Percentiles rank a stretch among this genome's conserved stretches.
Conservation (phyloP, 2,113 vertebrate species). For the Ibidorhyncha struthersii region DNA sequence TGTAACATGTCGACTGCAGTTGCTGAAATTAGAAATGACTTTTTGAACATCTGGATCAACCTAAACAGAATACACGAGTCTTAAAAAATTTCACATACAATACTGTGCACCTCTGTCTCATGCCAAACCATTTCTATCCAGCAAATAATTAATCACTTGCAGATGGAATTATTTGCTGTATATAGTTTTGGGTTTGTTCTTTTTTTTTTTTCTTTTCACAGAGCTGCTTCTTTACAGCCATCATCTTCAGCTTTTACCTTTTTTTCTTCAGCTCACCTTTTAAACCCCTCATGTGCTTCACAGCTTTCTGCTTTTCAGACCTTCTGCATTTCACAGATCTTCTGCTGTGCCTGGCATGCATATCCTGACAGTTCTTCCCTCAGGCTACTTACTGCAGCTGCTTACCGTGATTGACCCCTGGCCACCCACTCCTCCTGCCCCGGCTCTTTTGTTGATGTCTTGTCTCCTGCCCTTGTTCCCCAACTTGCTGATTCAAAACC, state of each 20-base stretch:
- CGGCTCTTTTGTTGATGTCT: not conserved
- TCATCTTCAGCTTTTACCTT: not conserved
- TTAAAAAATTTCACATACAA: not conserved
- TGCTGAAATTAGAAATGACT: not conserved
- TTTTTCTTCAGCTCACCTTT: not conserved
- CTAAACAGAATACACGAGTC: not conserved
- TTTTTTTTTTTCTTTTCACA: not conserved
- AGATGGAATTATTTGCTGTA: not conserved
- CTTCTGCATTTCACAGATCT: too few species aligned
- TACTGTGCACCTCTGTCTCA: not conserved
- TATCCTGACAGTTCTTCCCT: not conserved
- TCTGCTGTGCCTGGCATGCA: not conserved
- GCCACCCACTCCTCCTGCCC: not conserved
- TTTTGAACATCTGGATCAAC: not conserved
- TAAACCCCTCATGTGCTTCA: not conserved
- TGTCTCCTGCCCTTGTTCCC: not conserved
- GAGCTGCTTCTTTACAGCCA: not conserved
- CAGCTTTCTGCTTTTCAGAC: too few species aligned
- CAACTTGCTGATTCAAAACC: not conserved
- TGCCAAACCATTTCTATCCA: not conserved
- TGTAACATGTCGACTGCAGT: rapidly evolving
- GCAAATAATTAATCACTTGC: not conserved
- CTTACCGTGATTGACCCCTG: not conserved
- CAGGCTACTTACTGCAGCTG: not conserved
- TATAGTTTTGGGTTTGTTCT: not conserved